Conservation (phyloP, 2,113 vertebrate genomes). For the Vidua macroura region DNA sequence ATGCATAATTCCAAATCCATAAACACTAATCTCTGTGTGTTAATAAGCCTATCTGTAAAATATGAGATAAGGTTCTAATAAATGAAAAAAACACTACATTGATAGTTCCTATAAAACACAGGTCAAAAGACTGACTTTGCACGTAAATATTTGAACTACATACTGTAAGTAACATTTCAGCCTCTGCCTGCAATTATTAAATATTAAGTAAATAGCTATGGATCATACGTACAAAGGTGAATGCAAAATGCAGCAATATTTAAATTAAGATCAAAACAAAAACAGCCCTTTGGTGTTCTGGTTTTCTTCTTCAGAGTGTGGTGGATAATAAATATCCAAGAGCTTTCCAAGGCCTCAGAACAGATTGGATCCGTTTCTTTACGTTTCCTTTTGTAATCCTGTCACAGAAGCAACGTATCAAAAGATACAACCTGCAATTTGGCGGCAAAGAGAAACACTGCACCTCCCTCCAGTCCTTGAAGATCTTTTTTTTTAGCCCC, state of each 20-base stretch:
- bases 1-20: neutral
- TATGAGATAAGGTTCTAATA: neutral
- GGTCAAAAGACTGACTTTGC: constrained; percentile 45
- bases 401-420: constrained; percentile 18
- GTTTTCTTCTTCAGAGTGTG: neutral
- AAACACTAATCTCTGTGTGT: neutral
- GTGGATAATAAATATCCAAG: constrained; percentile 33
- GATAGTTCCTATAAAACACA: constrained; percentile 44
- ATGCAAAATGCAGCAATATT: constrained; percentile 54
- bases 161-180: constrained; percentile 58
- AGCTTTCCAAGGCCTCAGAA: constrained; percentile 18
- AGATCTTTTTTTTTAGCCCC: neutral
- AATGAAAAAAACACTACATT: constrained; percentile 8
- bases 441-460: neutral
- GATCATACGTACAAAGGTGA: constrained; percentile 63
- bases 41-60: neutral
- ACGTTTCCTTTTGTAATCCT: constrained; percentile 44
- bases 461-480: constrained; percentile 56
- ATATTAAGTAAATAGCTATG: constrained; percentile 67
- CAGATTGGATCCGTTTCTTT: constrained; percentile 54
- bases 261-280: constrained; percentile 61
- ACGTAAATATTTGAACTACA: constrained; percentile 65
- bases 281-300: neutral
- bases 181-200: constrained; percentile 46
- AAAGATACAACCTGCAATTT: constrained; percentile 55